Conservation (phyloP, 2,113 vertebrate genomes). For the Callithrix jacchus region DNA sequence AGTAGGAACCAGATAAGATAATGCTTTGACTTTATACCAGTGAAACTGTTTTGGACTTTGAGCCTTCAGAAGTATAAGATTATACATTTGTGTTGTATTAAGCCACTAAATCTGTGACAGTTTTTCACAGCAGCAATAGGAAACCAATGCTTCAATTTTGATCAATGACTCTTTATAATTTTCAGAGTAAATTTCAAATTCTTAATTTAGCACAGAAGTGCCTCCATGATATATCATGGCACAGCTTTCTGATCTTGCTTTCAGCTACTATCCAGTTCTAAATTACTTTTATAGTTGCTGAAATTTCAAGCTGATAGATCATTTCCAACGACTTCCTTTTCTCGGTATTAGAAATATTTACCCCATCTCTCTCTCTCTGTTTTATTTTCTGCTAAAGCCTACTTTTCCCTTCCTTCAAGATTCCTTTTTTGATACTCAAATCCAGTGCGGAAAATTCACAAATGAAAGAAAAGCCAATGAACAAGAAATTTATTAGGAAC, state of each 20-base stretch:
- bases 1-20: not conserved
- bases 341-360: not conserved
- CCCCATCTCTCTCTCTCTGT: not conserved
- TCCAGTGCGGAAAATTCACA: conserved; percentile 13
- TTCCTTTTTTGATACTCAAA: not conserved
- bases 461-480: conserved; percentile 37
- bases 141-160: not conserved
- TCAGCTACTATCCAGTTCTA: not conserved
- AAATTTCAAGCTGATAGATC: not conserved
- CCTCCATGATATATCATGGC: not conserved
- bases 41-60: not conserved
- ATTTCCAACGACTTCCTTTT: not conserved
- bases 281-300: not conserved
- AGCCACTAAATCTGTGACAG: not conserved
- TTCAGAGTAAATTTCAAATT: not conserved
- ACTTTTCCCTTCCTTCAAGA: conserved; percentile 17
- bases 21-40: not conserved
- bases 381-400: not conserved
- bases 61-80: not conserved
- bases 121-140: not conserved
- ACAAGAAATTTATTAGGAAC: not conserved
- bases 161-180: not conserved
- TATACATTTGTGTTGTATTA: not conserved
- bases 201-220: not conserved
- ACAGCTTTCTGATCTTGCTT: not conserved